Conservation (phyloP, 2,888 invertebrate genomes). For the Spodoptera picta region DNA sequence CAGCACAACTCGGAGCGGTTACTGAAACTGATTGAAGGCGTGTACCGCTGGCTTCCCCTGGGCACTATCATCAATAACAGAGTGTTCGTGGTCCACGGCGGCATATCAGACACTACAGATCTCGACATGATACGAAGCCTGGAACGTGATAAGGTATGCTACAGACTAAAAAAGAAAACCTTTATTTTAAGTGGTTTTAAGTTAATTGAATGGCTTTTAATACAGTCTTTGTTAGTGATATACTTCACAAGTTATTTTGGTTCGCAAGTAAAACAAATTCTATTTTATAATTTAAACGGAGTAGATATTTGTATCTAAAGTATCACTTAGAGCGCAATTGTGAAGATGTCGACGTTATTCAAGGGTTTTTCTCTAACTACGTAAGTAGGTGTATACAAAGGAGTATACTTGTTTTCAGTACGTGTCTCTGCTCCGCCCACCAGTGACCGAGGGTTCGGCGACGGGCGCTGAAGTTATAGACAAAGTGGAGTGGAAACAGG, state of each 20-base stretch:
- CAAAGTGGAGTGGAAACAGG: constrained; percentile 97
- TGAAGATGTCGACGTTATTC: constrained; percentile 3
- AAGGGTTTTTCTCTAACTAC: constrained; percentile 8
- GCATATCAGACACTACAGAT: constrained; percentile 96
- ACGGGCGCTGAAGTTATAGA: constrained; percentile 91
- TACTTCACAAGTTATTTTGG: too few relatives aligned
- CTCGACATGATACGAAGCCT: constrained; percentile 93
- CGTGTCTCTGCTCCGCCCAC: constrained; percentile 95
- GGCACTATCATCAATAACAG: constrained; percentile 97
- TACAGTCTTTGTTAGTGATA: background rate
- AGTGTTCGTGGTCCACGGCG: constrained; percentile 97
- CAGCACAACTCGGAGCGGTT: constrained; percentile 94
- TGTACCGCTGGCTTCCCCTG: constrained; percentile 97
- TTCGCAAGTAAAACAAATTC: too few relatives aligned
- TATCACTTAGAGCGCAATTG: constrained; percentile 1
- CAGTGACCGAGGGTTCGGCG: constrained; percentile 90
- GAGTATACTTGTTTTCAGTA: constrained; percentile 90
- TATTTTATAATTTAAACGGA: too few relatives aligned
- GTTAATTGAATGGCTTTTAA: constrained; percentile 1
- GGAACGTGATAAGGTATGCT: constrained; percentile 94
- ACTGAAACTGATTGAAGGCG: constrained; percentile 94
- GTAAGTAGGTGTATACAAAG: constrained; percentile 6
- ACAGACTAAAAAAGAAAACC: background rate
- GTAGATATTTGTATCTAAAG: too few relatives aligned
- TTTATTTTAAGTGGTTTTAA: constrained; percentile 1